Conservation (phyloP, 1,140 invertebrate genomes). For the Venturia canescens region DNA sequence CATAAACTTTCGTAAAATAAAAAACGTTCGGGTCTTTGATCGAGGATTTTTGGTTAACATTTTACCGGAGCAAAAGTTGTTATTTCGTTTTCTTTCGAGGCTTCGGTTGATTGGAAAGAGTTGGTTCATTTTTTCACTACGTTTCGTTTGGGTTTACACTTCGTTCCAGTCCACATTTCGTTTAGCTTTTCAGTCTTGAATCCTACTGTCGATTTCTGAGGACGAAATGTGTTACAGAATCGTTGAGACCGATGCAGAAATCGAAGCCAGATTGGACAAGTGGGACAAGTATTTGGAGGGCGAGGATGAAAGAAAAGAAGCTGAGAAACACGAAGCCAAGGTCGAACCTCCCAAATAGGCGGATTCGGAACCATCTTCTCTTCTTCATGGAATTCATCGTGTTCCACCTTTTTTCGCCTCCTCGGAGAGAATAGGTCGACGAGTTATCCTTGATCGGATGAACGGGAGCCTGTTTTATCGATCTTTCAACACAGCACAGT, state of each 20-base stretch:
- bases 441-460: not conserved
- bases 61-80: no score
- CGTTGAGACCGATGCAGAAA: constrained; percentile 93
- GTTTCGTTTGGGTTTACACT: no score
- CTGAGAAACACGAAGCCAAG: constrained; percentile 58
- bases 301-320: constrained; percentile 69
- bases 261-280: constrained; percentile 87
- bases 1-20: no score
- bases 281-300: constrained; percentile 92
- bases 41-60: no score
- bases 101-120: no score
- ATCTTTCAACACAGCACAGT: not conserved
- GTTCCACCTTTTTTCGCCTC: not conserved
- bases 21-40: no score
- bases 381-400: not conserved
- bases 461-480: not conserved
- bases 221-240: constrained; percentile 78
- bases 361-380: not conserved
- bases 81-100: no score
- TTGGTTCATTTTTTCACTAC: no score
- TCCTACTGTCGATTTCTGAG: not conserved
- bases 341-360: constrained; percentile 48
- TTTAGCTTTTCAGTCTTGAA: no score
- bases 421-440: not conserved
- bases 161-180: no score